A percentile compares a stretch with the other conserved stretches of the same genome.
These are phyloP conservation scores for Dusona sp. DNA, from an alignment of 2,888 invertebrate genomes.

Conservation along the genomic window DNA sequence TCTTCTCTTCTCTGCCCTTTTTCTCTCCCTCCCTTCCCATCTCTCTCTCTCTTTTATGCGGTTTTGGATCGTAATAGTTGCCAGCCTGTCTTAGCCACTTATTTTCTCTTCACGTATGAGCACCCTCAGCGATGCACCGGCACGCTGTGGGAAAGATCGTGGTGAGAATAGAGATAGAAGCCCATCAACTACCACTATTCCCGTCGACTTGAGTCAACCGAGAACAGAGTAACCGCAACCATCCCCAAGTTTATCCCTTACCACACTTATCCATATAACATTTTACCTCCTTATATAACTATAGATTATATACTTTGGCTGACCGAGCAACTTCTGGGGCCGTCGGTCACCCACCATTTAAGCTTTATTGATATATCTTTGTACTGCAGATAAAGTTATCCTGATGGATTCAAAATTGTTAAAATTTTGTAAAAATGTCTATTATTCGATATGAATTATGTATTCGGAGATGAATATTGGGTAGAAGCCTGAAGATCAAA, in stretches of 20 bases:
- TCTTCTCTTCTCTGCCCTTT: conserved; percentile 30
- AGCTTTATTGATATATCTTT: conserved; percentile 2
- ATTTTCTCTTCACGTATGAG: conserved; percentile 37
- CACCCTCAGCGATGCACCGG: conserved; percentile 23
- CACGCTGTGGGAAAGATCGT: conserved; percentile 64
- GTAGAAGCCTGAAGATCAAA: not conserved
- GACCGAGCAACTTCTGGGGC: conserved; percentile 7
- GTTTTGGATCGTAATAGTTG: conserved; percentile 13
- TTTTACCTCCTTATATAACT: not conserved
- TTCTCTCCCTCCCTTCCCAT: conserved; percentile 36
- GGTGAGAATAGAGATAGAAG: conserved; percentile 56
- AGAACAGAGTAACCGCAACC: conserved; percentile 41
- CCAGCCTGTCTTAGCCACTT: conserved; percentile 36
- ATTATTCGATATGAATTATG: too few relatives aligned
- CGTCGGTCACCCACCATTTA: conserved; percentile 8
- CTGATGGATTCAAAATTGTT: not conserved
- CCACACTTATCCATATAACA: conserved; percentile 19
- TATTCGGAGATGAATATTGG: not conserved
- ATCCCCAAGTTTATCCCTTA: conserved; percentile 35
- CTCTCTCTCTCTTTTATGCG: conserved; percentile 33
- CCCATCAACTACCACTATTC: conserved; percentile 45
- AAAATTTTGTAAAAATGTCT: too few relatives aligned
- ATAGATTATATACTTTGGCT: not conserved
- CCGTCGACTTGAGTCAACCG: conserved; percentile 56
- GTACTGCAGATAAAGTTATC: not conserved